A percentile compares a stretch with the other conserved stretches of the same genome.
phyloP scores from a whole-genome alignment of 2,888 invertebrate species.

The Caenorhabditis sp. region DNA sequence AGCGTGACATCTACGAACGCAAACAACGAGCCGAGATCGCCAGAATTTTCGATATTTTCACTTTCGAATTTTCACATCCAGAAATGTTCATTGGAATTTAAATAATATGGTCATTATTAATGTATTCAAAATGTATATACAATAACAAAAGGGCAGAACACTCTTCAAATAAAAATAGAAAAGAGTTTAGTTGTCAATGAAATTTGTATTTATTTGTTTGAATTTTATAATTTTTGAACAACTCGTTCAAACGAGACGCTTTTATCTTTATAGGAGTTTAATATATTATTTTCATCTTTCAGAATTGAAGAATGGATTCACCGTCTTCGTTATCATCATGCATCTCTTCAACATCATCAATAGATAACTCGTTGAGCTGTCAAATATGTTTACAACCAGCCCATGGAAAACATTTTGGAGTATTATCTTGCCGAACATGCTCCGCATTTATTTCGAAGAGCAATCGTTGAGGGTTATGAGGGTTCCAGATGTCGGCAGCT shows the following conservation, averaged over 20 bases:
- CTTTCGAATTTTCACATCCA: constrained; percentile 3
- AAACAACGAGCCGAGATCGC: constrained; percentile 2
- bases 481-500: background rate
- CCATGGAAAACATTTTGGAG: constrained; percentile 48
- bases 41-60: constrained; percentile 6
- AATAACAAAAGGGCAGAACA: too few relatives aligned
- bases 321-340: too few relatives aligned
- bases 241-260: too few relatives aligned
- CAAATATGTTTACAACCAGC: constrained; percentile 33
- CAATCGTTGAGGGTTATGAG: background rate
- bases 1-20: background rate
- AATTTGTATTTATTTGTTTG: too few relatives aligned
- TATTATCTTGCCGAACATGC: constrained; percentile 45
- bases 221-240: too few relatives aligned
- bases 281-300: too few relatives aligned
- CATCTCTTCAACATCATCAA: too few relatives aligned
- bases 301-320: too few relatives aligned
- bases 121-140: background rate
- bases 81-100: background rate
- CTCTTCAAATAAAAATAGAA: too few relatives aligned
- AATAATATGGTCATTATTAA: background rate
- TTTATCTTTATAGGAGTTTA: too few relatives aligned
- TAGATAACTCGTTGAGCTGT: too few relatives aligned
- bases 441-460: constrained; percentile 37
- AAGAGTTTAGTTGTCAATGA: too few relatives aligned